Percentiles rank a stretch among this genome's conserved stretches.
Evolutionary conservation across 2,113 vertebrate species (phyloP).

Genomic region (Tyto alba): DNA sequence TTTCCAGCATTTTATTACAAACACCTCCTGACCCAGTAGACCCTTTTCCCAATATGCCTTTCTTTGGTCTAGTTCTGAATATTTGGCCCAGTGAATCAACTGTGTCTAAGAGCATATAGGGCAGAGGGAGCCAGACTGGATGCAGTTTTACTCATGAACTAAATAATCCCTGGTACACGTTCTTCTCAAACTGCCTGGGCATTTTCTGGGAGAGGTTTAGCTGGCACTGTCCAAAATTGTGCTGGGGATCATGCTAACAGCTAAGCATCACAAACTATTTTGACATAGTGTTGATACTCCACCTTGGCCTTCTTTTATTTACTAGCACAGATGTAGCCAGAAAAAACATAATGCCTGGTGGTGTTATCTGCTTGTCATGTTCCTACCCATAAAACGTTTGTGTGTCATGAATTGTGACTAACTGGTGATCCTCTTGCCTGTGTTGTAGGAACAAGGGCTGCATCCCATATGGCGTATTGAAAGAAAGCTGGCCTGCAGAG

Average conservation of each 20-base stretch:
- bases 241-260: neutral
- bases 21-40: neutral
- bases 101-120: neutral
- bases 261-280: neutral
- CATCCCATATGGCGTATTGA: neutral
- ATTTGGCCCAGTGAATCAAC: neutral
- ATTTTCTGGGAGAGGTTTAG: neutral
- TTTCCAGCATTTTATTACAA: neutral
- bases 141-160: neutral
- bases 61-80: neutral
- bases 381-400: neutral
- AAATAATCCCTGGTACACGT: neutral
- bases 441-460: slow-evolving; percentile 1
- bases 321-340: slow-evolving; percentile 7
- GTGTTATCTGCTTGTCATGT: neutral
- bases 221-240: neutral
- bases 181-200: neutral
- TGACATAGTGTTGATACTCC: neutral
- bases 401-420: neutral
- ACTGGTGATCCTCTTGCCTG: neutral
- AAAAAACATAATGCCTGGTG: neutral
- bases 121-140: neutral
- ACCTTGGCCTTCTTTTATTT: neutral
- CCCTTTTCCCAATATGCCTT: neutral
- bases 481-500: neutral